Percentiles rank a stretch among this genome's conserved stretches.
Conservation (phyloP, 2,113 vertebrate species). For the Cathartes aura region DNA sequence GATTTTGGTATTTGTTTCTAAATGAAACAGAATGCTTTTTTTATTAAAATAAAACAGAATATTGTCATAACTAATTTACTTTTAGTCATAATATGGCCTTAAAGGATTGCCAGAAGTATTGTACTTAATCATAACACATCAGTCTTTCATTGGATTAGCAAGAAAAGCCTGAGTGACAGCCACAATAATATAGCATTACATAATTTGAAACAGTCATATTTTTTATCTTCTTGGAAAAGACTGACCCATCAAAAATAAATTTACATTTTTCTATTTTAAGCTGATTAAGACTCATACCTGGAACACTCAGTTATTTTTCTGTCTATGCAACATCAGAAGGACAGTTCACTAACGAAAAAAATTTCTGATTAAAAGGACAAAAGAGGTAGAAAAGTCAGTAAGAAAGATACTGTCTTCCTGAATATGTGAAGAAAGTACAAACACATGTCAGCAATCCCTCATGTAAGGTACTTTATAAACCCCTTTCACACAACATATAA, state of each 20-base stretch:
- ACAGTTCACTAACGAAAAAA: not conserved
- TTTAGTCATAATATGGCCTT: not conserved
- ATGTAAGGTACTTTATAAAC: not conserved
- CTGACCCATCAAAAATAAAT: slow-evolving; percentile 7
- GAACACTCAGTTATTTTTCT: not conserved
- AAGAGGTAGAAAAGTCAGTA: not conserved
- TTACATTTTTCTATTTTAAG: slow-evolving; percentile 3
- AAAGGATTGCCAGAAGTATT: slow-evolving; percentile 20
- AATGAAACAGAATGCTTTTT: not conserved
- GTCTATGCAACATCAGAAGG: not conserved
- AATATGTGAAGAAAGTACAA: not conserved
- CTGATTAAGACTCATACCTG: not conserved
- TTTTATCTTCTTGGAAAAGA: not conserved
- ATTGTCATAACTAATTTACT: slow-evolving; percentile 19
- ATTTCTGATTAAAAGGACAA: not conserved
- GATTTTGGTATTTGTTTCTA: slow-evolving; percentile 6
- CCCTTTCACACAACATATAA: not conserved
- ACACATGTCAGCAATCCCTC: fast-evolving
- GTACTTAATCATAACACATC: slow-evolving; percentile 16
- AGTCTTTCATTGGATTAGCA: slow-evolving; percentile 51
- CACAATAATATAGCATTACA: not conserved
- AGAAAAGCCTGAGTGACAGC: slow-evolving; percentile 45
- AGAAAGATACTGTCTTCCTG: not conserved
- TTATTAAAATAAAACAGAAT: not conserved
- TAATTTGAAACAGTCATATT: not conserved